Evolutionary conservation across 2,888 invertebrate species (phyloP), one percentile per base, ranked within the genome.

Genomic region (Meteorus cinctellus): DNA sequence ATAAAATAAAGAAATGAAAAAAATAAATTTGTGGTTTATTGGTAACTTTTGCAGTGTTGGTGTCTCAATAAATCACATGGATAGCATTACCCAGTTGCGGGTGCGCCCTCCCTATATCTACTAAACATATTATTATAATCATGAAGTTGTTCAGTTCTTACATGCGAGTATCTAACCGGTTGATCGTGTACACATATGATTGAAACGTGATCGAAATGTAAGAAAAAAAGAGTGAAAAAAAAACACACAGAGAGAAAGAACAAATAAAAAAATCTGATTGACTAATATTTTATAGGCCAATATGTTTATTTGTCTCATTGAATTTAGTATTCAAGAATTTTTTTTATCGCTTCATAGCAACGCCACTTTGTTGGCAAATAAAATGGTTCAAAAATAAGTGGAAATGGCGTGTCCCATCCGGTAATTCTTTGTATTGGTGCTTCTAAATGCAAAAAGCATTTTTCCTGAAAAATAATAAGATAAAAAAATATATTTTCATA

Each of bases 361-460:
- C 98, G 92, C 95, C 96, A 96, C 89, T 96, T 97, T 89, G 96
- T 96, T 0, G 99, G 99, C 81, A 99, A 90, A 91, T 99, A 99
- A 91, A 99, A 97, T 0, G 96, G 96, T 90, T 99, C 99, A 90
- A 95, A 98, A 67, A 98, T 93, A 90, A 97, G 97, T 5, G 99
- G 97, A 91, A 99, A 99, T 14, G 99, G 99, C 2, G 98, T 96
- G 91, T 99, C 99, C 93, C 97, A 98, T 14, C 99, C 98, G 31
- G 97, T 93, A 67, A 97, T 96, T 80, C 99, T 93, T 63, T 92
- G 91, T 16, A 99, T 92, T 0, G 99, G 99, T 0, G 98, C 97
- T 90, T 99, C 98, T 82, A 99, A 92, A 88, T 96, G 93, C 60
- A 99, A 92, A 91, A 99, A 99, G 88, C 99, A 99, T 84, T 96